phyloP scores from a whole-genome alignment of 2,888 invertebrate species.

The Lysandra bellargus region DNA sequence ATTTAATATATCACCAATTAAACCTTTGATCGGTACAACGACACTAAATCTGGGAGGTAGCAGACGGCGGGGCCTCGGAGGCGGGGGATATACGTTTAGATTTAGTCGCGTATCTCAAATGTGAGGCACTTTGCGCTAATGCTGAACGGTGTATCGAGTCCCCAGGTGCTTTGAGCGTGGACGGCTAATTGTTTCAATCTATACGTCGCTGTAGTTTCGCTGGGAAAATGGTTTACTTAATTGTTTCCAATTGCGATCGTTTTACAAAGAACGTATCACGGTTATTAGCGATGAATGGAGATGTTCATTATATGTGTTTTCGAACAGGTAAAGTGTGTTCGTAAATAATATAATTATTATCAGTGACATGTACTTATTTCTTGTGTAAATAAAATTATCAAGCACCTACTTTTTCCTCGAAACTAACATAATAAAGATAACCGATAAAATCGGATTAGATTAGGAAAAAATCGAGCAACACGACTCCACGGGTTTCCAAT shows the following conservation, averaged over 20 bases:
- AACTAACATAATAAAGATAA: background rate
- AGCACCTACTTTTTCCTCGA: background rate
- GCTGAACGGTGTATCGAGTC: conserved; percentile 49
- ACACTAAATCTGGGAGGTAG: conserved; percentile 53
- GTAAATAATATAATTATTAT: conserved; percentile 13
- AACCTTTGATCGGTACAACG: conserved; percentile 66
- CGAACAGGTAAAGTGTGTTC: background rate
- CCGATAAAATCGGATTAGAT: background rate
- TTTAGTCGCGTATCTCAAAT: conserved; percentile 43
- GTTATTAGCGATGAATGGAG: conserved; percentile 16
- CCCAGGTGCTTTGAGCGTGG: conserved; percentile 51
- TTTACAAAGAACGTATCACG: conserved; percentile 29
- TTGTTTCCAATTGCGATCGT: conserved; percentile 35
- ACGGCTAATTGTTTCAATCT: conserved; percentile 50
- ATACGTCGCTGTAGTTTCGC: conserved; percentile 41
- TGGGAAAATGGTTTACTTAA: conserved; percentile 33
- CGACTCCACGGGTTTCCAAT: conserved; percentile 48
- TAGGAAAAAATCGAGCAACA: background rate
- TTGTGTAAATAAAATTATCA: background rate
- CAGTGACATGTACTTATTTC: background rate
- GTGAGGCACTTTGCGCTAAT: conserved; percentile 44
- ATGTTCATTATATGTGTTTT: background rate
- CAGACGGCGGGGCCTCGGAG: conserved; percentile 38
- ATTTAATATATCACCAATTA: conserved; percentile 79
- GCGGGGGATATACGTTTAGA: conserved; percentile 40